Evolutionary conservation across 2,797 vertebrate genomes (phyloP), one percentile per base, ranked within the genome.

Genomic region (Enteromius fasciolatus): DNA sequence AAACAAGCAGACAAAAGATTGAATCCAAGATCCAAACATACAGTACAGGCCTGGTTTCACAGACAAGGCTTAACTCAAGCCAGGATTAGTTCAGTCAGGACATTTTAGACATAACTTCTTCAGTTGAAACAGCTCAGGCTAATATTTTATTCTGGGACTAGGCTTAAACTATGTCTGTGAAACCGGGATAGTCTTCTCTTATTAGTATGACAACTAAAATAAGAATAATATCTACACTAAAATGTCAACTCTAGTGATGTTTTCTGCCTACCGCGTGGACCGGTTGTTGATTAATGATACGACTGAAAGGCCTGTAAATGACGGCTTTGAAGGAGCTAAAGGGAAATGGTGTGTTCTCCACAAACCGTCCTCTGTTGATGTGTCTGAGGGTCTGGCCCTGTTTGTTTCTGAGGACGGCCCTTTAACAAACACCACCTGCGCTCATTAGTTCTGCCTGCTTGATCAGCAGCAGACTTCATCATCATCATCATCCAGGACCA

Each of bases 401-500:
- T 61, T 6, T 61, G 5, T 61, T 59, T 59, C 54, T 23, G 54
- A 57, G 54, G 1, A 57, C 23, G 0, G 57, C 23, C 23, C 11
- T 18, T 44, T 11, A 31, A 31, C 69, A 72, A 6, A 72, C 69
- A 72, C 57, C 23, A 57, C 54, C 54, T 2, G 54, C n/a, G 2
- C 46, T 33, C 70, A 73, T 73, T 73, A 52, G 46, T 73, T 52
- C 46, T 73, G 69, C 25, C 25, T 72, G 25, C 46, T 73, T 73
- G 14, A 73, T 33, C 68, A 48, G 41, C 41, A 61, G 59, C 59
- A 61, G 59, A 61, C 57, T 61, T 1, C 52, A 5, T 25, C 54
- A 12, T 57, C n/a, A 23, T 14, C n/a, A 15, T 67, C 10, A 39
- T 39, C 36, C 36, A 67, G 36, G 36, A n/a, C 12, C 1, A 12